Evolutionary conservation across 2,888 invertebrate genomes (phyloP), one percentile per base, ranked within the genome.

Genomic region (Eupeodes luniger): DNA sequence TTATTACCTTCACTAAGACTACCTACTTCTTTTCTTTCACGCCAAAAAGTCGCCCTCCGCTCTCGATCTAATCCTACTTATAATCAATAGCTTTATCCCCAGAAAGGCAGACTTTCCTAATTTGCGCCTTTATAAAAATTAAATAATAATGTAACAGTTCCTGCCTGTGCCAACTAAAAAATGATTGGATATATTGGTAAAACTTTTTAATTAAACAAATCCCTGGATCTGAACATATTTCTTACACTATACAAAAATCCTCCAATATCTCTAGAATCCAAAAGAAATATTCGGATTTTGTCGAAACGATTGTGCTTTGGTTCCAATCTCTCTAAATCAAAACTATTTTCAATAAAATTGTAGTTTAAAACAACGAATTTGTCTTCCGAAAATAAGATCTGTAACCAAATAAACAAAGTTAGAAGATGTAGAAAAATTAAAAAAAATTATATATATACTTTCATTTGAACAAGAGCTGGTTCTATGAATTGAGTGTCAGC

Each of bases 221-320:
- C 27, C 3, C 27, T 27, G 27, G 27, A 27, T 27, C 27, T 27
- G 27, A 27, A 27, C 27, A 27, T 27, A 27, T 12, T 12, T 16
- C 40, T 47, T 1, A 49, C 40, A 47, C 53, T 53, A 9, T 36
- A 84, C 53, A 87, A 36, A 49, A 87, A 80, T 3, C 86, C 86
- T 9, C 53, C 76, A 55, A 84, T 72, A n/a, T 87, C 86, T 1
- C 70, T 55, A 10, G 79, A 64, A 11, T 87, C 66, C 10, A 62
- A 16, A 16, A 87, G 11, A 27, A 87, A 40, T 16, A 4, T 10
- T 3, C 53, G 14, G 27, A 87, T 66, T 14, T 80, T 61, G 6
- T 80, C 64, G 11, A 70, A 87, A 40, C 49, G 14, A 0, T 0
- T 10, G n/a, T 62, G 59, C 0, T 2, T 76, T 3, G 86, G 86